Evolutionary conservation across 2,797 vertebrate species (phyloP).

Genomic region (Lithobates pipiens): DNA sequence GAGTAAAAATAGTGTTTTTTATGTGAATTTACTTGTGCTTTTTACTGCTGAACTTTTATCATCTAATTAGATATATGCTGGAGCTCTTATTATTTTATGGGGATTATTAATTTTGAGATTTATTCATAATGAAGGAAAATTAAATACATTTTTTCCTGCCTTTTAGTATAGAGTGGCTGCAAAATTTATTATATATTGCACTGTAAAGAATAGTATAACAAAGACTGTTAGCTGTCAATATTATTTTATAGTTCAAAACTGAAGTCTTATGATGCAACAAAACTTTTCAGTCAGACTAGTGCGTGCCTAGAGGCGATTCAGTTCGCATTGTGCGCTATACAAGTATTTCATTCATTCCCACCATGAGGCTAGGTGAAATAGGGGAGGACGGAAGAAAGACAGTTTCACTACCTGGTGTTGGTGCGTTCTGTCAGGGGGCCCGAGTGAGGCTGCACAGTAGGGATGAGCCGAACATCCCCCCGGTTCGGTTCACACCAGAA

Average conservation of each 20-base stretch:
- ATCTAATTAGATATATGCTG: not conserved
- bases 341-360: no score
- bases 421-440: no score
- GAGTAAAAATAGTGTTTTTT: constrained; percentile 19
- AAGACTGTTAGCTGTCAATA: not conserved
- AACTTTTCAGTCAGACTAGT: not conserved
- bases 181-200: not conserved
- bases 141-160: not conserved
- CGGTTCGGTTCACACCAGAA: no score
- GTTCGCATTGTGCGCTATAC: no score
- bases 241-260: not conserved
- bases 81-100: not conserved
- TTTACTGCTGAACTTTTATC: not conserved
- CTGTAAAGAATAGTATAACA: not conserved
- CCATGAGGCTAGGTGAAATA: no score
- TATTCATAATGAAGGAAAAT: not conserved
- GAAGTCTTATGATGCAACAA: not conserved
- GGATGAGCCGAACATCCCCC: no score
- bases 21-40: not conserved
- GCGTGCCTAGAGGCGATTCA: no score
- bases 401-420: no score
- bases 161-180: not conserved
- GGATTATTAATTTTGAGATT: not conserved
- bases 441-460: no score
- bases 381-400: no score